Evolutionary conservation across 1,140 invertebrate species (phyloP).

Genomic region (Chrysoperla carnea): DNA sequence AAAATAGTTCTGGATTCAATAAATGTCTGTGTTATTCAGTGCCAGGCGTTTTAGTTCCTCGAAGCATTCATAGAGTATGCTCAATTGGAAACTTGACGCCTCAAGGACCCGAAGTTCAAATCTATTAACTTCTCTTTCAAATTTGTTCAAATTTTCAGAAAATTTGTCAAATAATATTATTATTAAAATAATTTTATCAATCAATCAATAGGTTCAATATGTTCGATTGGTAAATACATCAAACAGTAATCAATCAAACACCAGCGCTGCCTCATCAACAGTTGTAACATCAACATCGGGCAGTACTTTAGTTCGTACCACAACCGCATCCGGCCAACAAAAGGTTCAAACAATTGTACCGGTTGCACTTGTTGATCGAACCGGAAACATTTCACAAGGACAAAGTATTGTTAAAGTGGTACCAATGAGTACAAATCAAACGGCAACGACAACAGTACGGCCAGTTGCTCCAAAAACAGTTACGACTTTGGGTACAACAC

Average conservation of each 20-base stretch:
- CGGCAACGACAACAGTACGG: conserved; percentile 18
- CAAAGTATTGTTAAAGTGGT: conserved; percentile 13
- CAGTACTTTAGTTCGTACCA: conserved; percentile 7
- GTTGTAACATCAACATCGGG: conserved; percentile 23
- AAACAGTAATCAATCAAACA: conserved; percentile 25
- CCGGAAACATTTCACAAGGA: not conserved
- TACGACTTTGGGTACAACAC: conserved; percentile 14
- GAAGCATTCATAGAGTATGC: too few relatives aligned
- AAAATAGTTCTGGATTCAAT: too few relatives aligned
- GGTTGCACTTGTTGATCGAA: not conserved
- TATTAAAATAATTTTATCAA: not conserved
- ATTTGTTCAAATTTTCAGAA: too few relatives aligned
- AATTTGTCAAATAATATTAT: too few relatives aligned
- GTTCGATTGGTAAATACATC: conserved; percentile 44
- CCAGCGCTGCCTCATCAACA: conserved; percentile 22
- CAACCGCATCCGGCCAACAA: not conserved
- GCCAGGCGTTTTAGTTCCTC: too few relatives aligned
- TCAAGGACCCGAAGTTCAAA: too few relatives aligned
- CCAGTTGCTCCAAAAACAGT: conserved; percentile 25
- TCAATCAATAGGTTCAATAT: conserved; percentile 43
- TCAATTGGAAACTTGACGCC: too few relatives aligned
- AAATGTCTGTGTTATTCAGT: too few relatives aligned
- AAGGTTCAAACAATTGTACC: not conserved
- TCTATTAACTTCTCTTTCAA: too few relatives aligned
- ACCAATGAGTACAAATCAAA: conserved; percentile 18